Conservation (phyloP, 2,888 invertebrate species). For the Ceratothoa steindachneri region DNA sequence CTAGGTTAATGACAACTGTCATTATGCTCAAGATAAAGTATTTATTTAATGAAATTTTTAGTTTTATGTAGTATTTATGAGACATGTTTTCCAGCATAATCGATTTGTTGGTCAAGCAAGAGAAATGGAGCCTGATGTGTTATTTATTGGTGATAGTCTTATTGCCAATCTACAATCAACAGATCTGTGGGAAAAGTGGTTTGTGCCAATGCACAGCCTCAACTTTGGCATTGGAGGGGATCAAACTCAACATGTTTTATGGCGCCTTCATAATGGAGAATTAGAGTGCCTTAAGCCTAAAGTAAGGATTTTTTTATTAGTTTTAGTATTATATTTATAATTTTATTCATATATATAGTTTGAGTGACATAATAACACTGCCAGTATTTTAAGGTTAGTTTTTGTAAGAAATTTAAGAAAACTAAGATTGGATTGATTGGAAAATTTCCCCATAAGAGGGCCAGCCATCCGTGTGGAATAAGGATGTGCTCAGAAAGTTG, state of each 20-base stretch:
- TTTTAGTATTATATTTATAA: slow-evolving; percentile 15
- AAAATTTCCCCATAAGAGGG: too few species aligned
- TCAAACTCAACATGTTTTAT: slow-evolving; percentile 80
- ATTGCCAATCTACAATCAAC: slow-evolving; percentile 76
- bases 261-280: slow-evolving; percentile 85
- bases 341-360: neutral
- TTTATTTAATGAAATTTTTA: too few species aligned
- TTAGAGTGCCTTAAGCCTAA: slow-evolving; percentile 83
- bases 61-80: too few species aligned
- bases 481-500: too few species aligned
- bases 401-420: too few species aligned
- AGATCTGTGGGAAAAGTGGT: slow-evolving; percentile 82
- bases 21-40: too few species aligned
- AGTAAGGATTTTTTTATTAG: too few species aligned
- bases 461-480: too few species aligned
- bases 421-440: neutral
- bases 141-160: slow-evolving; percentile 85
- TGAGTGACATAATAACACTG: too few species aligned
- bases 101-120: slow-evolving; percentile 77
- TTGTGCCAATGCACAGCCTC: slow-evolving; percentile 84
- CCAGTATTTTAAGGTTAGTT: too few species aligned
- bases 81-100: slow-evolving; percentile 73
- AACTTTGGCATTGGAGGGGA: slow-evolving; percentile 88
- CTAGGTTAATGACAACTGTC: too few species aligned
- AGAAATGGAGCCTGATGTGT: slow-evolving; percentile 86